Conservation (phyloP, 92 coral and sea anemone genomes). For the Phymanthus crucifer region DNA sequence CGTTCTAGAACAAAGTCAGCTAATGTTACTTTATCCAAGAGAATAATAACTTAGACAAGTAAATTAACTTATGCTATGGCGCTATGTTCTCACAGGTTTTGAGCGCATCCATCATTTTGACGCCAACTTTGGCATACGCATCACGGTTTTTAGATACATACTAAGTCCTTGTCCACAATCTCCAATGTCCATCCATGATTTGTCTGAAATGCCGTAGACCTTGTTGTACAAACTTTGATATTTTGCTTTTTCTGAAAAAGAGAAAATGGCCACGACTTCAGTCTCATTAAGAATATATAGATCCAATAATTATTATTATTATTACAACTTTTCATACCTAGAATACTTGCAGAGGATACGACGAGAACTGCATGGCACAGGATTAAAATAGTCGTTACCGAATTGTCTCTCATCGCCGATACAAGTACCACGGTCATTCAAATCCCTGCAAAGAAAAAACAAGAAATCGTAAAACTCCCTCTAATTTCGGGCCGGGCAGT, state of each 20-base stretch:
- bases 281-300: neutral
- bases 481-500: neutral
- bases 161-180: constrained; percentile 53
- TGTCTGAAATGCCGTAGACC: constrained; percentile 46
- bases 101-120: neutral
- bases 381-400: neutral
- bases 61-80: neutral
- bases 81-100: neutral
- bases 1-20: no score
- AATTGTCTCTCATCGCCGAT: neutral
- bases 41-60: neutral
- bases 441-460: neutral
- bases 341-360: neutral
- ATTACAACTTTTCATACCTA: neutral
- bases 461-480: neutral
- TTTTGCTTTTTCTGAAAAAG: neutral
- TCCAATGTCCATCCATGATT: constrained; percentile 63
- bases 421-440: neutral
- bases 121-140: neutral
- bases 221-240: neutral
- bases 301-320: no score
- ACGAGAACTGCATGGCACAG: neutral
- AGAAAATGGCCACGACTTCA: neutral
- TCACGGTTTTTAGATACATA: neutral
- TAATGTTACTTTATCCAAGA: neutral